Evolutionary conservation across 1,140 invertebrate species (phyloP).

Genomic region (Danaus melanippus): DNA sequence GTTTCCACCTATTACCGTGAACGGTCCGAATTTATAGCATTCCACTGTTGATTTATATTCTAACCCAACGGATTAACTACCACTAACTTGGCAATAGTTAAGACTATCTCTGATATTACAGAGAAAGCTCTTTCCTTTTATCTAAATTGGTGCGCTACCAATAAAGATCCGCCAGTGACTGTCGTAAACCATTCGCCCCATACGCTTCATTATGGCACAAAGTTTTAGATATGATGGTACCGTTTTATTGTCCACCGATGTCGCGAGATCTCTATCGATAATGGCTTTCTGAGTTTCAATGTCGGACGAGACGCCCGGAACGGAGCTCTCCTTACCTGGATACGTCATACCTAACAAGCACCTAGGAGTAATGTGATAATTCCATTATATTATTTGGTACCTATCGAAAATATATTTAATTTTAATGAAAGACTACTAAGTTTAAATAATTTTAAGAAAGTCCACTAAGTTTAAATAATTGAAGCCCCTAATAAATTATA

Average conservation of each 20-base stretch:
- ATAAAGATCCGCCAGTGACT: constrained; percentile 68
- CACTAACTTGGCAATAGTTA: constrained; percentile 72
- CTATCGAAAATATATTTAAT: too few relatives aligned
- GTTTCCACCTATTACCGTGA: constrained; percentile 70
- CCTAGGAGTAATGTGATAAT: too few relatives aligned
- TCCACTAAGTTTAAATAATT: too few relatives aligned
- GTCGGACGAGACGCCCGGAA: constrained; percentile 18
- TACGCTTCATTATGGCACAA: constrained; percentile 72
- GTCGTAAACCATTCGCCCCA: constrained; percentile 70
- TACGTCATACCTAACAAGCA: too few relatives aligned
- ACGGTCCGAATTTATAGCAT: constrained; percentile 62
- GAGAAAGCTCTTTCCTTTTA: constrained; percentile 70
- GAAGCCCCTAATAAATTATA: too few relatives aligned
- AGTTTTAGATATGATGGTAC: constrained; percentile 71
- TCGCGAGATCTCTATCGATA: constrained; percentile 67
- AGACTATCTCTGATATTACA: constrained; percentile 69
- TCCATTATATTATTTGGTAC: too few relatives aligned
- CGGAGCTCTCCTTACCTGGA: too few relatives aligned
- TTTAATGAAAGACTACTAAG: too few relatives aligned
- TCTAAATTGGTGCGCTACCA: constrained; percentile 71
- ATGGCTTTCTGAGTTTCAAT: constrained; percentile 52
- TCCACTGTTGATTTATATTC: constrained; percentile 68
- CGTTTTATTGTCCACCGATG: constrained; percentile 70
- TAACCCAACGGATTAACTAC: constrained; percentile 64
- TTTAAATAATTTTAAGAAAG: too few relatives aligned